Base-by-base conservation (phyloP, 2,888 invertebrate species). In the Labia minor region DNA sequence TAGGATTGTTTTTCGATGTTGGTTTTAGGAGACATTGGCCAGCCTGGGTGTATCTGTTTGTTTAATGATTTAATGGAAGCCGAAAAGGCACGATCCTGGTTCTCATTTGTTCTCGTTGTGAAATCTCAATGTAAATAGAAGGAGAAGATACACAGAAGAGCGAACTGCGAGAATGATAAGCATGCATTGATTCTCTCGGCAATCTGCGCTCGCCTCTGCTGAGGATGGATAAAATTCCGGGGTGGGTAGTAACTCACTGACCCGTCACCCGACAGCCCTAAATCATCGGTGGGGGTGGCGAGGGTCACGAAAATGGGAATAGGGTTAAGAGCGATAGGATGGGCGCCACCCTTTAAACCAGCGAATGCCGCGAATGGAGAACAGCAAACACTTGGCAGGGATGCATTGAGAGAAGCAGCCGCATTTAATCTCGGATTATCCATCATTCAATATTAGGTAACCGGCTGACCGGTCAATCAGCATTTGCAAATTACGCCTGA, bases 51-150 rank as follows among this genome's bases (percentile, higher is more conserved):
- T 26, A 6, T 26, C 26, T 49, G 49, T 49, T 49, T 49, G 49
- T 49, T 49, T 49, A 49, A 49, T 49, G 49, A 49, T 49, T 49
- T 49, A 49, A 49, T 49, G 16, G 49, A 49, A 49, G 14, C 49
- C 49, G 49, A 49, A 49, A 49, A 11, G n/a, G 49, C 49, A 26
- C 26, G 26, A 26, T 26, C 8, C 26, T 26, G 26, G 26, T 26
- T 26, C 26, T 26, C 26, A 26, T 26, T 26, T 26, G 26, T 8
- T 26, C 8, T 26, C 26, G 26, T 16, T 49, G 49, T 4, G 49
- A 49, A 49, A 49, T 49, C 49, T 49, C 49, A 49, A 49, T 49
- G 49, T 49, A 49, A 49, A 49, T 49, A 49, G 49, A 49, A 49
- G 26, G 49, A 49, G n/a, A 49, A 49, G 49, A 49, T 49, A 49